Evolutionary conservation across 2,113 vertebrate genomes (phyloP).

Genomic region (Tetrax tetrax): DNA sequence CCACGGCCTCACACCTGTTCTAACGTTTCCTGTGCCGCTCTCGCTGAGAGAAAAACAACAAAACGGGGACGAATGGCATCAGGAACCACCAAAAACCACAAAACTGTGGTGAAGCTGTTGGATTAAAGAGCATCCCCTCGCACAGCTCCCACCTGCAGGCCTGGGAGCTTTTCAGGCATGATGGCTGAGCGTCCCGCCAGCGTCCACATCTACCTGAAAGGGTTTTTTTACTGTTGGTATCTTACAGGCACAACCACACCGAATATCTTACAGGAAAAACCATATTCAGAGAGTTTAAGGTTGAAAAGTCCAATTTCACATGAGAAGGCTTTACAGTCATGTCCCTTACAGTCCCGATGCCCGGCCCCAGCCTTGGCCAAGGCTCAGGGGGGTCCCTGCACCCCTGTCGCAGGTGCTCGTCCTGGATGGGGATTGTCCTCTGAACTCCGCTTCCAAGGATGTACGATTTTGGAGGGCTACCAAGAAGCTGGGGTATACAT

Average conservation of each 20-base stretch:
- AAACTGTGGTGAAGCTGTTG: too few relatives aligned
- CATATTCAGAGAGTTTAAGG: not conserved
- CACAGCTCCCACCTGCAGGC: too few relatives aligned
- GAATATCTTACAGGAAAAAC: not conserved
- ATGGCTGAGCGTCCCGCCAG: not conserved
- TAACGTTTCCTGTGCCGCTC: accelerated
- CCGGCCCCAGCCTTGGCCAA: not conserved
- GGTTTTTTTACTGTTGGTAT: not conserved
- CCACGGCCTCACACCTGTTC: not conserved
- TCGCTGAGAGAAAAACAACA: not conserved
- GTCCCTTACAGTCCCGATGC: accelerated
- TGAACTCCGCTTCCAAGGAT: not conserved
- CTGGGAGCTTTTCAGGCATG: too few relatives aligned
- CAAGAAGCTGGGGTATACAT: not conserved
- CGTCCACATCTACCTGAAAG: not conserved
- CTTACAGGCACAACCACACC: not conserved
- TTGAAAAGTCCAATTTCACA: not conserved
- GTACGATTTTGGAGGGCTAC: too few relatives aligned
- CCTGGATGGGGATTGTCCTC: not conserved
- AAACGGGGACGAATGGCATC: too few relatives aligned
- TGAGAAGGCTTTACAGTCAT: not conserved
- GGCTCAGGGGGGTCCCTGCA: not conserved
- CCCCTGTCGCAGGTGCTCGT: not conserved
- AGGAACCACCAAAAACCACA: too few relatives aligned
- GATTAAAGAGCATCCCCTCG: too few relatives aligned